Evolutionary conservation across 2,888 invertebrate genomes (phyloP).

Genomic region (Busseola fusca): DNA sequence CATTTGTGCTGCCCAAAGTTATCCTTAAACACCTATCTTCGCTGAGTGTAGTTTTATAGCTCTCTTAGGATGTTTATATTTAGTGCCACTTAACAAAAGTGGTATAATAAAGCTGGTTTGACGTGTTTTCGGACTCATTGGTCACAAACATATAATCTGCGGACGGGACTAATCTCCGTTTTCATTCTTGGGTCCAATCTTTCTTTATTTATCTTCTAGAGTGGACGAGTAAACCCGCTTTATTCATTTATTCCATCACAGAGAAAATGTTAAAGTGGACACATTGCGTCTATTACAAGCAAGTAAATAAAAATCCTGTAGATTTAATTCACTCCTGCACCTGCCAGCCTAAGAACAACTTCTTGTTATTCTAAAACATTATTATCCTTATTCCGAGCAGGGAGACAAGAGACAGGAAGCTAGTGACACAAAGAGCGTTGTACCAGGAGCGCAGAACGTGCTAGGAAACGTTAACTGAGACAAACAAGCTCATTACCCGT

Average conservation of each 20-base stretch:
- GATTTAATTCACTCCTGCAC: slow-evolving; percentile 37
- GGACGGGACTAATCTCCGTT: slow-evolving; percentile 10
- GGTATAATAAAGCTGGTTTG: slow-evolving; percentile 33
- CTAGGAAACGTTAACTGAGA: slow-evolving; percentile 75
- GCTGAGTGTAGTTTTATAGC: slow-evolving; percentile 52
- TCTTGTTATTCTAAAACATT: slow-evolving; percentile 56
- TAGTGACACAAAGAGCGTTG: slow-evolving; percentile 64
- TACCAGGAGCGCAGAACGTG: slow-evolving; percentile 70
- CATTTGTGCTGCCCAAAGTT: slow-evolving; percentile 35
- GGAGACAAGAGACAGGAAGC: slow-evolving; percentile 56
- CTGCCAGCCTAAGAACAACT: slow-evolving; percentile 26
- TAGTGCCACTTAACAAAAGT: slow-evolving; percentile 49
- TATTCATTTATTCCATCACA: slow-evolving; percentile 1
- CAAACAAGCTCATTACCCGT: slow-evolving; percentile 78
- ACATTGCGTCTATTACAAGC: slow-evolving; percentile 4
- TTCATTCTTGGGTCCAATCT: slow-evolving; percentile 25
- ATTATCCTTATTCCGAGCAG: slow-evolving; percentile 58
- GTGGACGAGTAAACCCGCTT: slow-evolving; percentile 2
- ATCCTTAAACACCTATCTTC: slow-evolving; percentile 46
- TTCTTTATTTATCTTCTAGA: slow-evolving; percentile 27
- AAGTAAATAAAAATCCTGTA: slow-evolving; percentile 33
- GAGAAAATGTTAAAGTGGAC: slow-evolving; percentile 22
- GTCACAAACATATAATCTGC: slow-evolving; percentile 35
- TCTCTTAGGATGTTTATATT: slow-evolving; percentile 41
- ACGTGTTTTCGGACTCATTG: slow-evolving; percentile 23